Conservation (phyloP, 2,888 invertebrate species). For the Zhengitettix transpicula region DNA sequence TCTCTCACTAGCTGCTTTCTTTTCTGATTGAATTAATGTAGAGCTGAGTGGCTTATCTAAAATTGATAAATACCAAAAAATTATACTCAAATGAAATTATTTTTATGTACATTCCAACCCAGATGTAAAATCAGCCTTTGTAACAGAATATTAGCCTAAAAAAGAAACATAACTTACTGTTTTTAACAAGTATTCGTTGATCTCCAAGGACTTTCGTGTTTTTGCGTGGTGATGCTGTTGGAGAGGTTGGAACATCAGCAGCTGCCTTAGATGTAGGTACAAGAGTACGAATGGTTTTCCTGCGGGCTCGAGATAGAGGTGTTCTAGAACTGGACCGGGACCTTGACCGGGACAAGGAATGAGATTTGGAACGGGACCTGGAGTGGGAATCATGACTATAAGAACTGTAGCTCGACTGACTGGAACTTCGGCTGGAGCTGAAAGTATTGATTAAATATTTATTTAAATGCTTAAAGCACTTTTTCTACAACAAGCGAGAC, state of each 20-base stretch:
- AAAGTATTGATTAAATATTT: constrained; percentile 13
- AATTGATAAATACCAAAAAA: neutral
- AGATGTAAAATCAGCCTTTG: too few species aligned
- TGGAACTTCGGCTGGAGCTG: constrained; percentile 31
- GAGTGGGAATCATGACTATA: constrained; percentile 30
- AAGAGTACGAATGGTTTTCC: constrained; percentile 6
- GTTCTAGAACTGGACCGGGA: constrained; percentile 13
- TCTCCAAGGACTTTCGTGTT: neutral
- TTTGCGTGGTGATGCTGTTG: constrained; percentile 1
- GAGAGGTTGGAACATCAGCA: neutral
- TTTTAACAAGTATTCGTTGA: constrained; percentile 2
- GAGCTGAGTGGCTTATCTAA: constrained; percentile 2
- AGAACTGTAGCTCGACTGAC: constrained; percentile 31
- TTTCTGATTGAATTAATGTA: constrained; percentile 11
- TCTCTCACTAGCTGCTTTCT: constrained; percentile 35
- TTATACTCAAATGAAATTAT: neutral
- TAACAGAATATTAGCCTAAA: too few species aligned
- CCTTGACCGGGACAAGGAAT: constrained; percentile 18
- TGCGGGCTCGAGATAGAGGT: constrained; percentile 5
- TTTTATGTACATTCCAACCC: neutral
- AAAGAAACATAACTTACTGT: neutral
- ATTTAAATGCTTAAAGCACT: too few species aligned
- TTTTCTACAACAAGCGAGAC: too few species aligned
- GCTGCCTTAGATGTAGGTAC: constrained; percentile 2
- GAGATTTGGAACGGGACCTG: constrained; percentile 24